Conservation (phyloP, 2,113 vertebrate genomes). For the Oncorhynchus clarkii region DNA sequence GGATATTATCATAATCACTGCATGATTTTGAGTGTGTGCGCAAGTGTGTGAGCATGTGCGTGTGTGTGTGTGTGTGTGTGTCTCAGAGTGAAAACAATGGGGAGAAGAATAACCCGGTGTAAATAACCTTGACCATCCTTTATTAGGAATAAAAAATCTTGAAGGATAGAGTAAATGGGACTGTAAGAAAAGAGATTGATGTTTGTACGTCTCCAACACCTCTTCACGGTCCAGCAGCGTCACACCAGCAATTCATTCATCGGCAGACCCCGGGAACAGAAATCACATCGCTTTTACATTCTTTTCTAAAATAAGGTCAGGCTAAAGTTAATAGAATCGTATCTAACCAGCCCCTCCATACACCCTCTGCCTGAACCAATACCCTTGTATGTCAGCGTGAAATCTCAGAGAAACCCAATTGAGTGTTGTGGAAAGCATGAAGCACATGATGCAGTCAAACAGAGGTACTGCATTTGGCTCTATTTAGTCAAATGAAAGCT, state of each 20-base stretch:
- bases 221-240: conserved; percentile 45
- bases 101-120: conserved; percentile 62
- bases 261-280: conserved; percentile 15
- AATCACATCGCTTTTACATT: background rate
- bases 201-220: conserved; percentile 62
- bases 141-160: conserved; percentile 57
- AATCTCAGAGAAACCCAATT: background rate
- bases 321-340: conserved; percentile 41
- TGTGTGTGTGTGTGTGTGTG: background rate
- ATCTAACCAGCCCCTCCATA: background rate
- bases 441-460: no score
- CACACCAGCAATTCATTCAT: conserved; percentile 12
- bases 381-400: background rate
- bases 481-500: no score
- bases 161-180: conserved; percentile 51
- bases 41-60: background rate
- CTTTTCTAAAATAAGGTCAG: conserved; percentile 51
- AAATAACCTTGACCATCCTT: conserved; percentile 68
- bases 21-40: background rate
- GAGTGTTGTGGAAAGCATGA: no score
- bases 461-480: no score
- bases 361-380: background rate
- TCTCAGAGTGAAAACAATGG: conserved; percentile 22
- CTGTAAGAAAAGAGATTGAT: conserved; percentile 24
- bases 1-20: no score